Conservation (phyloP, 2,888 invertebrate genomes). For the Amphipoea lucens region DNA sequence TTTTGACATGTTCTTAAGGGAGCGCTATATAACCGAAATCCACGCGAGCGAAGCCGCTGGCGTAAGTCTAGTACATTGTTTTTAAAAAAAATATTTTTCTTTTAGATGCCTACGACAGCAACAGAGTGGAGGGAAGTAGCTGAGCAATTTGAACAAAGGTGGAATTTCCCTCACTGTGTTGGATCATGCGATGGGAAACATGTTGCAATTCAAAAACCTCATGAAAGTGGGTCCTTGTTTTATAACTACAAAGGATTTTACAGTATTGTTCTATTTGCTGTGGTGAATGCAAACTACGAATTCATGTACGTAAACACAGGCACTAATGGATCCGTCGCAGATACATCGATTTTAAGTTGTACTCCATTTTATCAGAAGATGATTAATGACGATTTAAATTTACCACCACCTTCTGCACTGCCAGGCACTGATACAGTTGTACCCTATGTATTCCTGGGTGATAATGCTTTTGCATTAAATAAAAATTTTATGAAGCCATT, state of each 20-base stretch:
- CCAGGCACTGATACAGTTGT: no score
- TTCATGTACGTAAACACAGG: slow-evolving; percentile 54
- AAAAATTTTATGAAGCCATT: no score
- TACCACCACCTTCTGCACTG: slow-evolving; percentile 5
- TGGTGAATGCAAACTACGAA: slow-evolving; percentile 56
- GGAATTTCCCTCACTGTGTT: slow-evolving; percentile 55
- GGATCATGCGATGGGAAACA: slow-evolving; percentile 63
- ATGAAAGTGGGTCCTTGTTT: slow-evolving; percentile 57
- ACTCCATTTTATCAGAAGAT: slow-evolving; percentile 47
- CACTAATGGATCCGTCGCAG: slow-evolving; percentile 35
- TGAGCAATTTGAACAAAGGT: slow-evolving; percentile 53
- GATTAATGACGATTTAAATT: slow-evolving; percentile 29
- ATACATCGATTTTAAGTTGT: slow-evolving; percentile 26
- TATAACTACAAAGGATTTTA: slow-evolving; percentile 61
- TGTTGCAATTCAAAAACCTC: slow-evolving; percentile 56
- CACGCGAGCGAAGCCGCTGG: neutral
- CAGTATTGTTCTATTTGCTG: slow-evolving; percentile 54
- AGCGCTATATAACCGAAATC: slow-evolving; percentile 3
- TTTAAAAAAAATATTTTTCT: slow-evolving; percentile 10
- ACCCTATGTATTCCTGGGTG: no score
- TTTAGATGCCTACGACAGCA: slow-evolving; percentile 52
- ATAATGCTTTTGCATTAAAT: no score
- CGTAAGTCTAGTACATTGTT: neutral
- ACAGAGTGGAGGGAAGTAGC: slow-evolving; percentile 52
- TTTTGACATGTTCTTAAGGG: slow-evolving; percentile 9